Percentiles rank a stretch among this genome's conserved stretches.
phyloP scores from a whole-genome alignment of 2,113 vertebrate species.

The Pseudorectes ferrugineus region DNA sequence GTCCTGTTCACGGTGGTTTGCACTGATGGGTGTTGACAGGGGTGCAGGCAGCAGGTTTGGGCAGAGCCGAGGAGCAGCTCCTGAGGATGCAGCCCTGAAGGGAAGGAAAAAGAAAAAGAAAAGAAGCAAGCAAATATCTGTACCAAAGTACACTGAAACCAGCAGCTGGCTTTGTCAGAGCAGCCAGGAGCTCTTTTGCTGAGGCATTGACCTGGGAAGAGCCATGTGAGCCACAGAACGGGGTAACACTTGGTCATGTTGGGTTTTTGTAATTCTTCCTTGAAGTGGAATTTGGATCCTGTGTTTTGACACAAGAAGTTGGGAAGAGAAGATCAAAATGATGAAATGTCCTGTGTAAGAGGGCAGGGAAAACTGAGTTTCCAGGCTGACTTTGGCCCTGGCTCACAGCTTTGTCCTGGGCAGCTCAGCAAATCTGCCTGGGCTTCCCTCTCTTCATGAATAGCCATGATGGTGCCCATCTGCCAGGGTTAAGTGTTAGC shows the following conservation, averaged over 20 bases:
- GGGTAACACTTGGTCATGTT: background rate
- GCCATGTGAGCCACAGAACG: background rate
- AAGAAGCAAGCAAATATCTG: background rate
- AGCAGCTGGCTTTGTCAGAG: background rate
- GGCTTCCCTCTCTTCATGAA: background rate
- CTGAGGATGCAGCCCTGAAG: background rate
- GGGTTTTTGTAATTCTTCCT: background rate
- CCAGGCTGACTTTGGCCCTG: background rate
- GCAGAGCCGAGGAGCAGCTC: background rate
- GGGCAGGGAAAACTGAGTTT: background rate
- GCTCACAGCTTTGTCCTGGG: background rate
- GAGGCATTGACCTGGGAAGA: background rate
- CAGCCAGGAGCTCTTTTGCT: background rate
- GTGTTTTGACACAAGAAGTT: background rate
- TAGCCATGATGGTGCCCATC: rapidly evolving
- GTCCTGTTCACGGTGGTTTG: background rate
- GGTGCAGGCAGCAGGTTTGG: background rate
- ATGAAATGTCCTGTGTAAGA: background rate
- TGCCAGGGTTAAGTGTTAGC: background rate
- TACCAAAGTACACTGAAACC: background rate
- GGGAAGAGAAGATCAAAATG: background rate
- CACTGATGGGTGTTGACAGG: background rate
- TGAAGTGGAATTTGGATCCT: background rate
- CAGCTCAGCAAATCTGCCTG: background rate
- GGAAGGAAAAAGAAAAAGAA: background rate